Conservation (phyloP, 2,888 invertebrate genomes). For the Blera fallax region DNA sequence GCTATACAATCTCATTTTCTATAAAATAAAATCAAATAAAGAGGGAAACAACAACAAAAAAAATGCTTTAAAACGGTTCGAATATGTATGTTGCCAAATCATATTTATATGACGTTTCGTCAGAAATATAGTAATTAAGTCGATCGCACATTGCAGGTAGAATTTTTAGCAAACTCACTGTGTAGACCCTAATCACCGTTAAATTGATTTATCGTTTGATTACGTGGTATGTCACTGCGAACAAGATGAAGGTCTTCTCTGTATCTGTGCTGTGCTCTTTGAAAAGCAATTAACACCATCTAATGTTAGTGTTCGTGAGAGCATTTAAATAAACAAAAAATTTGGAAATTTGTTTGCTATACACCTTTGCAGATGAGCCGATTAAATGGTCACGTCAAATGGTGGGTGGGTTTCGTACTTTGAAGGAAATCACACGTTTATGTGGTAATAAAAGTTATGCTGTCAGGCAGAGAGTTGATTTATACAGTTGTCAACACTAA, state of each 20-base stretch:
- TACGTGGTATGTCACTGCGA: not conserved
- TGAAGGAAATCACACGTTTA: not conserved
- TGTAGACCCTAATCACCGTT: slow-evolving; percentile 28
- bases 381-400: not conserved
- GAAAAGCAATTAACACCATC: slow-evolving; percentile 37
- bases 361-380: slow-evolving; percentile 6
- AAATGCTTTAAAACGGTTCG: slow-evolving; percentile 2
- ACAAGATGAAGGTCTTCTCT: slow-evolving; percentile 19
- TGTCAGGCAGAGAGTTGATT: not conserved
- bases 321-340: not conserved
- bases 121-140: not conserved
- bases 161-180: slow-evolving; percentile 5
- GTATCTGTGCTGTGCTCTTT: not conserved
- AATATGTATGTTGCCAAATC: slow-evolving; percentile 17
- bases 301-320: not conserved
- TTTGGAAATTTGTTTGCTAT: not conserved
- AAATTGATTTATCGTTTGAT: slow-evolving; percentile 31
- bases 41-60: not conserved
- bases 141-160: not conserved
- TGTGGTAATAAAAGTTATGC: not conserved
- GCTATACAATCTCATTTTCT: not conserved
- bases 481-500: not conserved
- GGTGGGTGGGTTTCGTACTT: not conserved
- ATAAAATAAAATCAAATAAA: not conserved
- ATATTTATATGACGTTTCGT: not conserved